A percentile compares a stretch with the other conserved stretches of the same genome.
Evolutionary conservation across 2,113 vertebrate species (phyloP).

Genomic region (Uropsilus gracilis): DNA sequence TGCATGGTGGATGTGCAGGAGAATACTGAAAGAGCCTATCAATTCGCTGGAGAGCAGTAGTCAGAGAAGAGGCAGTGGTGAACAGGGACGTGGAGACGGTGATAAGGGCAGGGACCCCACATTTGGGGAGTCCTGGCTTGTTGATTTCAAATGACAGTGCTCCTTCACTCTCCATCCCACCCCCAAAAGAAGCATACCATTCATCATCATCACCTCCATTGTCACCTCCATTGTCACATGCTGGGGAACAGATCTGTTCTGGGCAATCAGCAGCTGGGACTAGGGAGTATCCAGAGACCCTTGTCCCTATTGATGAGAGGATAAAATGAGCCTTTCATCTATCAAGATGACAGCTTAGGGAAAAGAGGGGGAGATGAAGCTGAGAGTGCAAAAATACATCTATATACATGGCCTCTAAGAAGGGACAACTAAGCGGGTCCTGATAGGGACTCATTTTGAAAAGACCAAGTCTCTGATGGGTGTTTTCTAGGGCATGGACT

Average conservation of each 20-base stretch:
- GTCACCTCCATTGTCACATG: no score
- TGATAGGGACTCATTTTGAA: neutral
- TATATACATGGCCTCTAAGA: neutral
- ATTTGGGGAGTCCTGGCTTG: neutral
- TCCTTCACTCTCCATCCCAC: accelerated
- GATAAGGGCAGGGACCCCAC: neutral
- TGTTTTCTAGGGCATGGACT: neutral
- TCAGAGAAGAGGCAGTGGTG: neutral
- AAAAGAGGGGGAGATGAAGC: neutral
- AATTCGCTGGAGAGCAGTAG: neutral
- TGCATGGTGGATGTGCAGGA: neutral
- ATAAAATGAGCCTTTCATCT: neutral
- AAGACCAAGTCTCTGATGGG: neutral
- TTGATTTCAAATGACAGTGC: neutral
- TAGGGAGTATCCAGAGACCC: neutral
- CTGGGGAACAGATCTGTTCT: neutral
- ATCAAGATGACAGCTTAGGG: neutral
- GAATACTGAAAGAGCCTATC: neutral
- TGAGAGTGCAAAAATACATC: neutral
- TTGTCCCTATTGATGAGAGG: neutral
- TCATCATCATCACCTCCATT: neutral
- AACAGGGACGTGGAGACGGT: neutral
- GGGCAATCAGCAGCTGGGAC: neutral
- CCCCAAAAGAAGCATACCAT: neutral
- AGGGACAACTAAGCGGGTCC: neutral